A percentile compares a stretch with the other conserved stretches of the same genome.
Conservation (phyloP, 1,140 invertebrate species). For the Carposina sasakii region DNA sequence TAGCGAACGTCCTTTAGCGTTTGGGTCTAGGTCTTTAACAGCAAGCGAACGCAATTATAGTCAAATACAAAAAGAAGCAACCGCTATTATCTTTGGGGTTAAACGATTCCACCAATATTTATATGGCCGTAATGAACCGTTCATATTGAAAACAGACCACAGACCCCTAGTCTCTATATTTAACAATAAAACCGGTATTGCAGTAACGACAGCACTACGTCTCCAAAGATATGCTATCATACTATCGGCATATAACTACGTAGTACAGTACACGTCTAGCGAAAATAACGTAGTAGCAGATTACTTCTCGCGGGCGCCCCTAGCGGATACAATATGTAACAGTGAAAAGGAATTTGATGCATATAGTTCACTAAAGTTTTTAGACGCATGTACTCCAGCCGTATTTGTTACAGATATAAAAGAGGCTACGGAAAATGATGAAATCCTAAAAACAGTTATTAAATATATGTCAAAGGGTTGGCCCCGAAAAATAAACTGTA, state of each 20-base stretch:
- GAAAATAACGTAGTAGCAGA: background rate
- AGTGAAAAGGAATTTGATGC: background rate
- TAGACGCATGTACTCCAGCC: background rate
- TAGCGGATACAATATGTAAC: background rate
- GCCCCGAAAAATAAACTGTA: constrained; percentile 15
- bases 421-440: background rate
- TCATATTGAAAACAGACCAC: background rate
- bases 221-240: background rate
- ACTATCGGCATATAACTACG: background rate
- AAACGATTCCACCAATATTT: background rate
- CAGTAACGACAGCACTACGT: background rate
- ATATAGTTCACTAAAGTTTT: background rate
- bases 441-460: background rate
- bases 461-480: constrained; percentile 7
- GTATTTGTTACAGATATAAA: no score
- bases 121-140: background rate
- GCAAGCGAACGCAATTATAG: background rate
- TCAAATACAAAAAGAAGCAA: background rate
- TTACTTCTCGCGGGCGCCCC: background rate
- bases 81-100: background rate
- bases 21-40: background rate
- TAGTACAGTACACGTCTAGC: background rate
- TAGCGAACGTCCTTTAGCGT: background rate
- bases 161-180: background rate
- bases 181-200: background rate